phyloP scores from a whole-genome alignment of 1,140 invertebrate species.

The Drosophila lacertosa region DNA sequence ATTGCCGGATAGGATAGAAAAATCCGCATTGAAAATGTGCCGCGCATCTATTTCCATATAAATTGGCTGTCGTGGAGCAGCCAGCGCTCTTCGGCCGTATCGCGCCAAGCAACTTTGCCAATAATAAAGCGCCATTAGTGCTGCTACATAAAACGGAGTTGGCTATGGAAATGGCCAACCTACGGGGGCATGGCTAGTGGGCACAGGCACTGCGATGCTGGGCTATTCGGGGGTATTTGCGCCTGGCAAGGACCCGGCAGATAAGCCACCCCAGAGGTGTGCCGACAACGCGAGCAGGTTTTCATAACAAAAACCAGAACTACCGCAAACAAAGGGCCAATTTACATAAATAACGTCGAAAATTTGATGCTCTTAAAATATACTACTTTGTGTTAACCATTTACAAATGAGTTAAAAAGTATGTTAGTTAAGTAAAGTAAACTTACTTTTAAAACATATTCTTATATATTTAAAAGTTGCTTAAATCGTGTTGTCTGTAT shows the following conservation, averaged over 20 bases:
- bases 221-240: background rate
- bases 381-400: background rate
- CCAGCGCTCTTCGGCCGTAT: conserved; percentile 43
- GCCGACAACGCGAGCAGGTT: conserved; percentile 19
- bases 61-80: conserved; percentile 68
- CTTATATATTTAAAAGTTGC: too few species aligned
- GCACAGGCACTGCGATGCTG: background rate
- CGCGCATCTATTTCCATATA: conserved; percentile 80
- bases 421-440: too few species aligned
- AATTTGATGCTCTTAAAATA: conserved; percentile 14
- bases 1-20: conserved; percentile 41
- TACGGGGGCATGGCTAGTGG: background rate
- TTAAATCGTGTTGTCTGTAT: too few species aligned
- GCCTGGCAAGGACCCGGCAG: conserved; percentile 6
- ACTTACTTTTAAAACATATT: too few species aligned
- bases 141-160: conserved; percentile 71
- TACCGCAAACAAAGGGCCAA: conserved; percentile 12
- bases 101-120: conserved; percentile 66
- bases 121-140: conserved; percentile 82
- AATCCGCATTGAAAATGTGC: conserved; percentile 74
- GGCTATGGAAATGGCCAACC: conserved; percentile 26
- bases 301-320: conserved; percentile 10
- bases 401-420: too few species aligned
- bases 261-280: conserved; percentile 26
- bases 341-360: conserved; percentile 4